Conservation (phyloP, 2,113 vertebrate genomes). For the Tapirus terrestris region DNA sequence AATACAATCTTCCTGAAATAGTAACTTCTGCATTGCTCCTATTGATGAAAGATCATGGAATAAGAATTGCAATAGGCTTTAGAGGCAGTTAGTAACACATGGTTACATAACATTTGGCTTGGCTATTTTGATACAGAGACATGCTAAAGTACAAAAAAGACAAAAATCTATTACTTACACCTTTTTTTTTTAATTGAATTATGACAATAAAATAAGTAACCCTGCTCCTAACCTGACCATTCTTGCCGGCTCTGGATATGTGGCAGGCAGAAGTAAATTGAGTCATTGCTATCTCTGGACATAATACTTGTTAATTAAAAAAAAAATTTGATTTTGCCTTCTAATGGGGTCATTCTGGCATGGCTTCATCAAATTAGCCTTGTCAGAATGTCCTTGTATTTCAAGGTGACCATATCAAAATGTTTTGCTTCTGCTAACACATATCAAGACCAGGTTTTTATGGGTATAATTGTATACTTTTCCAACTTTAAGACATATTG, state of each 20-base stretch:
- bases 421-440: background rate
- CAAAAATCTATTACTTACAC: background rate
- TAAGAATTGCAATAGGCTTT: background rate
- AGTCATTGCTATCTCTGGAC: background rate
- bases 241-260: background rate
- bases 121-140: background rate
- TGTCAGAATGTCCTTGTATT: slow-evolving; percentile 33
- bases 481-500: background rate
- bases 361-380: slow-evolving; percentile 23
- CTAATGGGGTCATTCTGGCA: background rate
- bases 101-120: background rate
- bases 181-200: background rate
- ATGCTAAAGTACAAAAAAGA: background rate
- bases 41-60: background rate
- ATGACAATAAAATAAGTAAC: background rate
- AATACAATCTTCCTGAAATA: slow-evolving; percentile 21
- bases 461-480: background rate
- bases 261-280: background rate
- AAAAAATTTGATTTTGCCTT: slow-evolving; percentile 29
- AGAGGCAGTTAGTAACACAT: background rate
- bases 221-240: background rate
- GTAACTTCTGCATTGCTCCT: slow-evolving; percentile 6
- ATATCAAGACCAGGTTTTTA: background rate
- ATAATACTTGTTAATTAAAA: slow-evolving; percentile 36
- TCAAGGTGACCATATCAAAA: slow-evolving; percentile 26